phyloP scores from a whole-genome alignment of 2,888 invertebrate species.

The Ophion ventricosus region DNA sequence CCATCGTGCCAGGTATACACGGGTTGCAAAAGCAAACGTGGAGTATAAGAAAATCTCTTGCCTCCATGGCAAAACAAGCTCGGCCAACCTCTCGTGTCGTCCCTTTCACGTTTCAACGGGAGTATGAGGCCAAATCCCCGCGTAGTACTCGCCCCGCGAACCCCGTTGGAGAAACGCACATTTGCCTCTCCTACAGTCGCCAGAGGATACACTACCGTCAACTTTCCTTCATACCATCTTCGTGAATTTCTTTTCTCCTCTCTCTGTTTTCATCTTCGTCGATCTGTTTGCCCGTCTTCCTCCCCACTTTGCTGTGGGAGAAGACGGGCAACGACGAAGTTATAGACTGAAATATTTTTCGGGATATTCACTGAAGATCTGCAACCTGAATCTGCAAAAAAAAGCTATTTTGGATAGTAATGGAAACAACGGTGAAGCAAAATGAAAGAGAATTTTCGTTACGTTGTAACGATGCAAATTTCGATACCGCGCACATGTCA shows the following conservation, averaged over 20 bases:
- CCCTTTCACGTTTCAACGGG: conserved; percentile 28
- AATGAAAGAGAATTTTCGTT: neutral
- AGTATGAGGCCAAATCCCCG: neutral
- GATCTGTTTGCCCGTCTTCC: neutral
- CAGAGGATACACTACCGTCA: neutral
- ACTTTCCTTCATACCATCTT: neutral
- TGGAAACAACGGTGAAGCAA: neutral
- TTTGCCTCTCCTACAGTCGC: neutral
- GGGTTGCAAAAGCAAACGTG: neutral
- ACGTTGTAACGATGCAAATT: neutral
- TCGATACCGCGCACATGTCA: neutral
- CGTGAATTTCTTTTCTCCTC: neutral
- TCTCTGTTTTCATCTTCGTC: neutral
- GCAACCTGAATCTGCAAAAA: neutral
- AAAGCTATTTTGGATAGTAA: neutral
- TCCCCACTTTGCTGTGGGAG: neutral
- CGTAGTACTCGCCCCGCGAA: neutral
- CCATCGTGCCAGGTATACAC: neutral
- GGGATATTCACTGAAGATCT: neutral
- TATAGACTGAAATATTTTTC: too few relatives aligned
- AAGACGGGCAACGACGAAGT: too few relatives aligned
- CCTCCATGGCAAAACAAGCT: conserved; percentile 7
- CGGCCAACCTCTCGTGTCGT: neutral
- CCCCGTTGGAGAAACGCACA: neutral
- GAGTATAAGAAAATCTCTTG: conserved; percentile 28